A percentile compares a stretch with the other conserved stretches of the same genome.
Evolutionary conservation across 1,140 invertebrate species (phyloP).

Genomic region (Lanistes nyassanus): DNA sequence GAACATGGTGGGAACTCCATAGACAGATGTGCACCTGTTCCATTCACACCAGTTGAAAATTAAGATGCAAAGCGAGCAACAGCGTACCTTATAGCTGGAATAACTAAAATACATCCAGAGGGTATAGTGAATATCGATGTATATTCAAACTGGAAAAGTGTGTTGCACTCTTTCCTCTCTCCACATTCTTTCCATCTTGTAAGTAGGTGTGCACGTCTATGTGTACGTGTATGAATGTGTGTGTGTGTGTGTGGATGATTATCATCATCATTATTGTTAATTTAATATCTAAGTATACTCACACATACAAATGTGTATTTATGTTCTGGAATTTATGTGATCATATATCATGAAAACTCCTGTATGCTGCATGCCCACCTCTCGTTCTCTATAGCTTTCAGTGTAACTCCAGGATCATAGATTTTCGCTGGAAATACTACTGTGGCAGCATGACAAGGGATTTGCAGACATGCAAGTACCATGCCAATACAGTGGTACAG

Average conservation of each 20-base stretch:
- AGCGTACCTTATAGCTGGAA: not conserved
- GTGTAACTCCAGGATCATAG: conserved; percentile 47
- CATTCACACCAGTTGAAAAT: not conserved
- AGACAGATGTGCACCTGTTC: conserved; percentile 79
- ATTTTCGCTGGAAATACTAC: conserved; percentile 50
- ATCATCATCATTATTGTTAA: too few species aligned
- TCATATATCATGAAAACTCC: too few species aligned
- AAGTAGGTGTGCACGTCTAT: too few species aligned
- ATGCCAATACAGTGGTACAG: conserved; percentile 93
- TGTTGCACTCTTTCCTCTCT: too few species aligned
- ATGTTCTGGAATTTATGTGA: too few species aligned
- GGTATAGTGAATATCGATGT: too few species aligned
- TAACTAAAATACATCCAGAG: too few species aligned
- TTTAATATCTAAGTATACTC: too few species aligned
- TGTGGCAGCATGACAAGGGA: conserved; percentile 71
- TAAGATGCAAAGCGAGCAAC: not conserved
- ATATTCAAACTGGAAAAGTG: too few species aligned
- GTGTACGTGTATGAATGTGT: too few species aligned
- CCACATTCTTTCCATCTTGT: too few species aligned
- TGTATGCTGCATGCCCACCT: conserved; percentile 28
- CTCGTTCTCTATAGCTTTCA: conserved; percentile 56
- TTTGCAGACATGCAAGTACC: conserved; percentile 75
- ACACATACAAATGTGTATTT: conserved; percentile 21
- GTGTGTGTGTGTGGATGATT: too few species aligned
- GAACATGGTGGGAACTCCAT: conserved; percentile 97